Evolutionary conservation across 2,113 vertebrate species (phyloP), one percentile per base, ranked within the genome.

Genomic region (Pyrgilauda ruficollis): DNA sequence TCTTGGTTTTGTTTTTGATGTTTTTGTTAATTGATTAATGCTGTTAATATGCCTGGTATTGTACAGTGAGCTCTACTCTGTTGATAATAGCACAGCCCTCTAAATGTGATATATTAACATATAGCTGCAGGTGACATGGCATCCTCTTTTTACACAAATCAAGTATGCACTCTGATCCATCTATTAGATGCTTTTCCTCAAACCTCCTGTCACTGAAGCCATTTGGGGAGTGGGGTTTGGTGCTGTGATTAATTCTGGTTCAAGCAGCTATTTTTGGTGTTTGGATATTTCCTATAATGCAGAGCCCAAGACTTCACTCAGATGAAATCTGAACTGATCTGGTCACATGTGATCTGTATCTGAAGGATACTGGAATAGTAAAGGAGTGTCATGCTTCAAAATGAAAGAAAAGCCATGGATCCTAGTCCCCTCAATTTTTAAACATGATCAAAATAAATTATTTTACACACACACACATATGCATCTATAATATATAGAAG

Each of bases 211-310:
- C 79, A 78, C 55, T 27, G 82, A 75, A 95, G 44, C 68, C 82
- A 27, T 96, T 96, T 91, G 73, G 68, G 72, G 79, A 84, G 55
- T 15, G 39, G 84, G 37, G 20, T 49, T 76, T 79, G 50, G 59
- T 80, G 68, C 63, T 90, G 76, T 80, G 68, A 91, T 85, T 91
- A 85, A 82, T 91, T 87, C 78, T 74, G 47, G 67, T 87, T 86
- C 91, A 96, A 79, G 58, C 55, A 87, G 70, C 75, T 95, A 80
- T 94, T 96, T 94, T 94, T 84, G 87, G 43, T 39, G 37, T 83
- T 84, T 66, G 44, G 63, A 31, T 93, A 67, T 92, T 93, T 93
- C 67, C 78, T 91, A 80, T 46, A 91, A 53, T 70, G 52, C 74
- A 87, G 86, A 83, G 63, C 74, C 58, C 59, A 50, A 80, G 87